phyloP scores from a whole-genome alignment of 2,888 invertebrate genomes.

The Zhuqinia jingwanae region DNA sequence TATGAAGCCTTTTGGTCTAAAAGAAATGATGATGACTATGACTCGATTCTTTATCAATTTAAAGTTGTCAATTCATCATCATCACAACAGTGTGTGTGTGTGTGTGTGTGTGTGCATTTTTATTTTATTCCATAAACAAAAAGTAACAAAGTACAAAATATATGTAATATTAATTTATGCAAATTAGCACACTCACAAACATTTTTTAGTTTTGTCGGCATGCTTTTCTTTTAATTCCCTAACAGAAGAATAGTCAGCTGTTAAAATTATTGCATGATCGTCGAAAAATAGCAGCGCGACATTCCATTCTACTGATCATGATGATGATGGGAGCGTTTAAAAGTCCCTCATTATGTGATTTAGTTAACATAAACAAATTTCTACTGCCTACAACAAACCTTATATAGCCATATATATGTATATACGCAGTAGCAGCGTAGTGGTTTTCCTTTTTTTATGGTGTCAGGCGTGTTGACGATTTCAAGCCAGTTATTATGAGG shows the following conservation, averaged over 20 bases:
- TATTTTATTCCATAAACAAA: constrained; percentile 17
- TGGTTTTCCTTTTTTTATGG: constrained; percentile 26
- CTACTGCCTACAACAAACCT: background rate
- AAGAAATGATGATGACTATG: constrained; percentile 47
- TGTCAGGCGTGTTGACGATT: constrained; percentile 58
- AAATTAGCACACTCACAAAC: constrained; percentile 63
- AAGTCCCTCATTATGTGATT: constrained; percentile 42
- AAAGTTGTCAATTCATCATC: constrained; percentile 53
- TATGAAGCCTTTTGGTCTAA: constrained; percentile 44
- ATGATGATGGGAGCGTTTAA: constrained; percentile 19
- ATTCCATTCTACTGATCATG: constrained; percentile 20
- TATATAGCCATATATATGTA: too few relatives aligned
- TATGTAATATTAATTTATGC: constrained; percentile 55
- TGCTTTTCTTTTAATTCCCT: constrained; percentile 36
- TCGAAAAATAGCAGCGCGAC: background rate
- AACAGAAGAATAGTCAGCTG: constrained; percentile 25
- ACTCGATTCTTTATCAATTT: too few relatives aligned
- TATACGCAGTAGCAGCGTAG: too few relatives aligned
- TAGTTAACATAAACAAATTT: background rate
- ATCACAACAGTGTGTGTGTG: constrained; percentile 11
- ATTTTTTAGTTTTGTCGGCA: constrained; percentile 59
- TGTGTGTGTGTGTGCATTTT: background rate
- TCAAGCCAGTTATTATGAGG: constrained; percentile 10
- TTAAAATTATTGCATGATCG: constrained; percentile 27
- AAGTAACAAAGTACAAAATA: constrained; percentile 24